These are phyloP conservation scores for Neelides sp. DNA, from an alignment of 1,140 invertebrate genomes.

Conservation along the genomic window DNA sequence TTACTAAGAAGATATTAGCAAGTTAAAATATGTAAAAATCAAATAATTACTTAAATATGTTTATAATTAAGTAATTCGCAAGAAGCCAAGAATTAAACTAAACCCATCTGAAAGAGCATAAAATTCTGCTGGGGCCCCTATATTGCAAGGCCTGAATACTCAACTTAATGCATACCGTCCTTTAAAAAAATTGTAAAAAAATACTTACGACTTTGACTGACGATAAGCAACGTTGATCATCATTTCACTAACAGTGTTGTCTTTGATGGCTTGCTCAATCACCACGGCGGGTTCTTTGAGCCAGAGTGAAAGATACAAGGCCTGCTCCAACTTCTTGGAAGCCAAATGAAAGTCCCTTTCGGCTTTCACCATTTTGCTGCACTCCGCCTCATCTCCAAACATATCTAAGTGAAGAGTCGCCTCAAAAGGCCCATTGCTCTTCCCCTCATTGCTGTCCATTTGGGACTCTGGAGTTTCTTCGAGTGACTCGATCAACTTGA, in stretches of 20 bases:
- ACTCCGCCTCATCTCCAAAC: not conserved
- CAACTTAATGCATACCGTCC: too few relatives aligned
- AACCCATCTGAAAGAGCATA: too few relatives aligned
- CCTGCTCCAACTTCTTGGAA: constrained; percentile 3
- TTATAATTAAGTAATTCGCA: too few relatives aligned
- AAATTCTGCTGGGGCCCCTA: too few relatives aligned
- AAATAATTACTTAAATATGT: too few relatives aligned
- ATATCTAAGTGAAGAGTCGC: constrained; percentile 10
- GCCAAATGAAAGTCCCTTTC: constrained; percentile 1
- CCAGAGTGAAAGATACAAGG: constrained; percentile 4
- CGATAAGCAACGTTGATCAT: constrained; percentile 7
- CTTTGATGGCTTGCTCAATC: constrained; percentile 12
- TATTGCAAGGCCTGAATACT: too few relatives aligned
- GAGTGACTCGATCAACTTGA: not conserved
- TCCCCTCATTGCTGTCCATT: constrained; percentile 1
- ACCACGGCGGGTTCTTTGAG: not conserved
- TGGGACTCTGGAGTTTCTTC: not conserved
- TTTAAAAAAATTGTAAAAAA: too few relatives aligned
- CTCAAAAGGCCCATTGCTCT: not conserved
- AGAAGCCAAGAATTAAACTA: too few relatives aligned
- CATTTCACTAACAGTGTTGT: constrained; percentile 14
- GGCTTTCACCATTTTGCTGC: not conserved
- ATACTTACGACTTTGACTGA: too few relatives aligned
- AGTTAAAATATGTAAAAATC: too few relatives aligned
- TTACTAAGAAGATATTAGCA: too few relatives aligned